phyloP scores from a whole-genome alignment of 2,113 vertebrate genomes.

The Aramus guarauna region DNA sequence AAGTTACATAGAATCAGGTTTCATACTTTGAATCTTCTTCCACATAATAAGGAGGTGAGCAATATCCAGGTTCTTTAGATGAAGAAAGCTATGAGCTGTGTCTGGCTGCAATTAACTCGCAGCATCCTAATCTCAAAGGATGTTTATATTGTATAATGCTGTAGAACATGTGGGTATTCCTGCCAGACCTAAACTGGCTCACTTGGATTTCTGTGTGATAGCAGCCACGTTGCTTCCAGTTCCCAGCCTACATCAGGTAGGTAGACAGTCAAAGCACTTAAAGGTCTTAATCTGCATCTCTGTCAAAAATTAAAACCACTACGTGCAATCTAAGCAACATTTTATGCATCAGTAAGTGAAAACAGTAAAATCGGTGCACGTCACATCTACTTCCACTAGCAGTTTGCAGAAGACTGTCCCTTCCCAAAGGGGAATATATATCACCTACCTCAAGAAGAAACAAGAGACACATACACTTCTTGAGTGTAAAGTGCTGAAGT shows the following conservation, averaged over 20 bases:
- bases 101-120: neutral
- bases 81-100: neutral
- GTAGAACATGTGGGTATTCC: neutral
- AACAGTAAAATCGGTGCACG: neutral
- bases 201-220: neutral
- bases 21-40: neutral
- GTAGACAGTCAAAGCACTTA: neutral
- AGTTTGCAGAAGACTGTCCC: neutral
- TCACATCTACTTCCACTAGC: neutral
- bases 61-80: neutral
- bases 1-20: neutral
- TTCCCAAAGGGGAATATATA: neutral
- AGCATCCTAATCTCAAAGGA: neutral
- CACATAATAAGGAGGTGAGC: neutral
- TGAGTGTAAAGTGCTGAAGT: neutral
- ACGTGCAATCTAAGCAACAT: neutral
- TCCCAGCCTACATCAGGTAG: neutral
- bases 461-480: accelerated
- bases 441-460: neutral
- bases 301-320: neutral
- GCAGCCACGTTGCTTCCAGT: neutral
- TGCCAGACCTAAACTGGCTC: neutral
- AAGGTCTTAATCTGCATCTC: neutral
- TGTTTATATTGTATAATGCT: neutral
- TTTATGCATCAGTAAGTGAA: neutral